Conservation (phyloP, 2,888 invertebrate genomes). For the Pasiphila rectangulata region DNA sequence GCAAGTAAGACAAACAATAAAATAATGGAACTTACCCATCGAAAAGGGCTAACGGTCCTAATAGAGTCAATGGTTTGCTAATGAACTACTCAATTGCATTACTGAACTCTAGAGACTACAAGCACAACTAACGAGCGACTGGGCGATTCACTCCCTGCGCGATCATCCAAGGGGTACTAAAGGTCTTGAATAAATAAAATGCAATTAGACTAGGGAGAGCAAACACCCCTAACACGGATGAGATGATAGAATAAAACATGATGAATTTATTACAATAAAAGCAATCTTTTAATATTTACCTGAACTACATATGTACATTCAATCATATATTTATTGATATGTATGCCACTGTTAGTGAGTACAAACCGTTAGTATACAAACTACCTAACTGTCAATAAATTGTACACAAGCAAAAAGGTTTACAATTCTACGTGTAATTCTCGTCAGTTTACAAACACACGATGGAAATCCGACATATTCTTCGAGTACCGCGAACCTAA, state of each 20-base stretch:
- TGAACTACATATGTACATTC: too few species aligned
- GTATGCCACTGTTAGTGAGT: too few species aligned
- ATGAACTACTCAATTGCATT: conserved; percentile 42
- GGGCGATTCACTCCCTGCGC: conserved; percentile 46
- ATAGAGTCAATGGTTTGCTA: conserved; percentile 28
- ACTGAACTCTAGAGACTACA: conserved; percentile 41
- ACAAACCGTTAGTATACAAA: too few species aligned
- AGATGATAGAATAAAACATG: conserved; percentile 46
- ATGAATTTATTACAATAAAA: conserved; percentile 42
- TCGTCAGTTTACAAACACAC: too few species aligned
- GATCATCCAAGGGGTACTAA: conserved; percentile 50
- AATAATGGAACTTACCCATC: neutral
- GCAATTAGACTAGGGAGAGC: conserved; percentile 64
- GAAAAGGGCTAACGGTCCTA: conserved; percentile 6
- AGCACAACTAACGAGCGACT: conserved; percentile 57
- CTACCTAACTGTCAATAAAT: too few species aligned
- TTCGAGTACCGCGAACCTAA: too few species aligned
- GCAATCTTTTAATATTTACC: too few species aligned
- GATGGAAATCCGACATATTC: too few species aligned
- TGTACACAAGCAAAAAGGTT: too few species aligned
- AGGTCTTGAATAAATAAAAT: conserved; percentile 75
- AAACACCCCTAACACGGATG: conserved; percentile 37
- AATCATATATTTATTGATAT: too few species aligned
- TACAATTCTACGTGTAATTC: too few species aligned
- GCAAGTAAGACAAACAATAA: too few species aligned